Conservation (phyloP, 2,888 invertebrate species). For the Glaucopsyche alexis region DNA sequence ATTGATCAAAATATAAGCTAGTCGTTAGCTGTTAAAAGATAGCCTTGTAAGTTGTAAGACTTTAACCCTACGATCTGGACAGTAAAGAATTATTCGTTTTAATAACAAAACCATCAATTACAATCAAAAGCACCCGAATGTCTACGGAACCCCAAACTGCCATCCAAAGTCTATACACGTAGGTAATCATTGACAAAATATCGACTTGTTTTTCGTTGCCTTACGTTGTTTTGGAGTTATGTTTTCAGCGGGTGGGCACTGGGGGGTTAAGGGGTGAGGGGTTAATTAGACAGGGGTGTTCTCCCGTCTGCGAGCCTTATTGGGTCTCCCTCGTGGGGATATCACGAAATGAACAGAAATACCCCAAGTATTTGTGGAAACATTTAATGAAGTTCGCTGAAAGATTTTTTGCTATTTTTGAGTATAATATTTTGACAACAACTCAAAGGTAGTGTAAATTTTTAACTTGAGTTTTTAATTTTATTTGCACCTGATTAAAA, state of each 20-base stretch:
- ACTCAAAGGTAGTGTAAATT: too few species aligned
- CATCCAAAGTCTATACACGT: background rate
- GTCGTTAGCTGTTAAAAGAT: too few species aligned
- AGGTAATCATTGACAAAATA: slow-evolving; percentile 26
- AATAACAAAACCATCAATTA: background rate
- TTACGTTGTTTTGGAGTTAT: slow-evolving; percentile 33
- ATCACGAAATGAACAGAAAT: slow-evolving; percentile 26
- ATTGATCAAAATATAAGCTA: too few species aligned
- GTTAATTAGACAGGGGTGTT: slow-evolving; percentile 36
- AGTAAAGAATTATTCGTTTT: too few species aligned
- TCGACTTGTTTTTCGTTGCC: slow-evolving; percentile 21
- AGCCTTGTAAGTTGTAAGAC: too few species aligned
- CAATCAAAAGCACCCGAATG: background rate
- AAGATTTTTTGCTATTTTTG: slow-evolving; percentile 9
- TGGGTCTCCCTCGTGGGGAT: slow-evolving; percentile 11
- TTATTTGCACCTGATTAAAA: too few species aligned
- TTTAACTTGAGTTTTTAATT: too few species aligned
- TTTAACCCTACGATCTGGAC: too few species aligned
- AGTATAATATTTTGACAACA: background rate
- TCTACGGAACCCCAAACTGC: background rate
- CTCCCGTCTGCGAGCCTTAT: slow-evolving; percentile 35
- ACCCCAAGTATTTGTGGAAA: slow-evolving; percentile 22
- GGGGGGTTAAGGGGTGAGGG: slow-evolving; percentile 29
- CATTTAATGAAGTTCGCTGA: slow-evolving; percentile 20
- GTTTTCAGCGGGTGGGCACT: slow-evolving; percentile 32